These are phyloP conservation scores for Falco punctatus DNA, from an alignment of 2,113 vertebrate species.

Conservation along the genomic window DNA sequence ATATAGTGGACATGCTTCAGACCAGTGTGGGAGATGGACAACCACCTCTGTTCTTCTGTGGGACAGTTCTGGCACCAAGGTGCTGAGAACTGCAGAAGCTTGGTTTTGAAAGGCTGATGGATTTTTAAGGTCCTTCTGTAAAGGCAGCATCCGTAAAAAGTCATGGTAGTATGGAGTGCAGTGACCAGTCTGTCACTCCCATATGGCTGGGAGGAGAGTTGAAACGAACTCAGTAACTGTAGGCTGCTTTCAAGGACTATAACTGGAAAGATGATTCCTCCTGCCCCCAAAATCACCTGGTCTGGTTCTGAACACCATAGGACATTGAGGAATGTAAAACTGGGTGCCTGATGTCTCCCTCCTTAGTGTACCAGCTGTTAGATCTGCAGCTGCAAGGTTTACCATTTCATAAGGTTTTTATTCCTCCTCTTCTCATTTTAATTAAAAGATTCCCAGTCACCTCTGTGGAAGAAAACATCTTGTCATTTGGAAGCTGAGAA, in stretches of 20 bases:
- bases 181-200: neutral
- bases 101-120: neutral
- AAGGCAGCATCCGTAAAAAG: neutral
- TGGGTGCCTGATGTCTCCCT: neutral
- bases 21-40: neutral
- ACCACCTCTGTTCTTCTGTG: neutral
- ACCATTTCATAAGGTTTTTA: neutral
- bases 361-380: neutral
- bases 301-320: neutral
- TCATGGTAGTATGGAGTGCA: accelerated
- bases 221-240: no score
- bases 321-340: neutral
- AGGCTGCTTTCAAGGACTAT: neutral
- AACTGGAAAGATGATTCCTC: neutral
- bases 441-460: neutral
- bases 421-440: neutral
- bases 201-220: neutral
- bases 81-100: neutral
- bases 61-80: neutral
- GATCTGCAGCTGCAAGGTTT: neutral
- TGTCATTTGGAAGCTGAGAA: neutral
- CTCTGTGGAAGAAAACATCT: neutral
- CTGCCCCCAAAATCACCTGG: accelerated
- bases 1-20: neutral
- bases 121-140: neutral